Conservation (phyloP, 2,113 vertebrate genomes). For the Lamprotornis superbus region DNA sequence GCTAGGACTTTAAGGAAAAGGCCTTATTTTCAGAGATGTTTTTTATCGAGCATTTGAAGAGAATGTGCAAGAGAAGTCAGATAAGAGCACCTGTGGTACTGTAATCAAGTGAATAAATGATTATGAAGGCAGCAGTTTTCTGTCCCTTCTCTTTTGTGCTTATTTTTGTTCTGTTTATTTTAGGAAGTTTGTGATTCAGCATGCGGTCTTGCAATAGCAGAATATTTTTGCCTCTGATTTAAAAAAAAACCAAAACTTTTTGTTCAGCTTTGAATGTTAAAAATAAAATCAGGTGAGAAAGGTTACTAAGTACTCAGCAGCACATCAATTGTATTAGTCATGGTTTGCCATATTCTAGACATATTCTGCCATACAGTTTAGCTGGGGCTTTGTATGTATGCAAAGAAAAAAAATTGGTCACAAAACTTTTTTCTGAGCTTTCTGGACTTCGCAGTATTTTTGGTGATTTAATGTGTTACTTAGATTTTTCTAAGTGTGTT, state of each 20-base stretch:
- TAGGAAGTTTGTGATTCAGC: conserved; percentile 3
- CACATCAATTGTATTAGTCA: not conserved
- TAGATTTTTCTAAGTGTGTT: not conserved
- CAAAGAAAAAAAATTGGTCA: not conserved
- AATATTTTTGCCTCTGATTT: not conserved
- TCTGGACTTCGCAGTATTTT: not conserved
- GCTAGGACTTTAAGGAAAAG: conserved; percentile 1
- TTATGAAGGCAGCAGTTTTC: not conserved
- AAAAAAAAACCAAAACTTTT: not conserved
- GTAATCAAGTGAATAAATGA: not conserved
- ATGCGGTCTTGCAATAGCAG: not conserved
- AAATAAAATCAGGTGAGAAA: not conserved
- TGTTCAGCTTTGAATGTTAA: not conserved
- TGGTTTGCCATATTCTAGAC: not conserved
- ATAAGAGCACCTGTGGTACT: not conserved
- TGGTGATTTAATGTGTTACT: not conserved
- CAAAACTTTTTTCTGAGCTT: not conserved
- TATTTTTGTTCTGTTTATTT: conserved; percentile 16
- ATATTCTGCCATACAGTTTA: not conserved
- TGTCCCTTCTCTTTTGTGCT: not conserved
- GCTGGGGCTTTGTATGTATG: not conserved
- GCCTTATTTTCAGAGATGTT: not conserved
- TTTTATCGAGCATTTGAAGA: not conserved
- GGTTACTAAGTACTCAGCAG: not conserved
- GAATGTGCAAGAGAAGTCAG: not conserved